These are phyloP conservation scores for Frieseomelitta varia DNA, from an alignment of 1,140 invertebrate genomes.

Conservation along the genomic window DNA sequence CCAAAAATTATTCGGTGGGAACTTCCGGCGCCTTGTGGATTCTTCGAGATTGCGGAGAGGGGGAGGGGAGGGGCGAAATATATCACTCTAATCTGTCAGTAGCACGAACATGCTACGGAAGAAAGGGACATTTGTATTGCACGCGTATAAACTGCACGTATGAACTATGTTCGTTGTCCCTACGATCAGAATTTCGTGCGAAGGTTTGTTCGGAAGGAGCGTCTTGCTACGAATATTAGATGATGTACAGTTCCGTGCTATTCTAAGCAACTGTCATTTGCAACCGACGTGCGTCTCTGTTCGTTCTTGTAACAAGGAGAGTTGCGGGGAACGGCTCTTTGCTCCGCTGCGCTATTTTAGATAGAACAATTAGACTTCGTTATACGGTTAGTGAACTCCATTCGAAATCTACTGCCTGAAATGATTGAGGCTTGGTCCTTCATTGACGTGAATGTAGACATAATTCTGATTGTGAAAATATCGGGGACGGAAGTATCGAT, in stretches of 20 bases:
- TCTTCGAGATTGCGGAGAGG: too few relatives aligned
- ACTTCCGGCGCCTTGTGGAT: neutral
- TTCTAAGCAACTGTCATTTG: conserved; percentile 1
- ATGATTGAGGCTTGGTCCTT: neutral
- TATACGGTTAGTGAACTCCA: neutral
- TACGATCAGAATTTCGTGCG: neutral
- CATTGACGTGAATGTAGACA: neutral
- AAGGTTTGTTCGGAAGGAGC: neutral
- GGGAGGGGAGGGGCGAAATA: too few relatives aligned
- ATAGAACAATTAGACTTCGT: neutral
- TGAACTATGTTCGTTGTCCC: neutral
- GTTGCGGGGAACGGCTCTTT: too few relatives aligned
- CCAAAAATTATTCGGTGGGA: conserved; percentile 10
- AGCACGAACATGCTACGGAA: neutral
- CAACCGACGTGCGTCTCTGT: neutral
- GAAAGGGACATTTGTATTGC: neutral
- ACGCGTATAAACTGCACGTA: neutral
- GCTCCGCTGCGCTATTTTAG: neutral
- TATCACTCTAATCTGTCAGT: neutral
- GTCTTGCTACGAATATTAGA: neutral
- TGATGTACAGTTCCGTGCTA: neutral
- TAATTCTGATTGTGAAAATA: neutral
- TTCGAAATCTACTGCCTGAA: neutral
- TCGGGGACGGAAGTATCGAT: neutral
- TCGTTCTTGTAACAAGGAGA: neutral